phyloP scores from a whole-genome alignment of 2,113 vertebrate species.

The human (Homo sapiens) region DNA sequence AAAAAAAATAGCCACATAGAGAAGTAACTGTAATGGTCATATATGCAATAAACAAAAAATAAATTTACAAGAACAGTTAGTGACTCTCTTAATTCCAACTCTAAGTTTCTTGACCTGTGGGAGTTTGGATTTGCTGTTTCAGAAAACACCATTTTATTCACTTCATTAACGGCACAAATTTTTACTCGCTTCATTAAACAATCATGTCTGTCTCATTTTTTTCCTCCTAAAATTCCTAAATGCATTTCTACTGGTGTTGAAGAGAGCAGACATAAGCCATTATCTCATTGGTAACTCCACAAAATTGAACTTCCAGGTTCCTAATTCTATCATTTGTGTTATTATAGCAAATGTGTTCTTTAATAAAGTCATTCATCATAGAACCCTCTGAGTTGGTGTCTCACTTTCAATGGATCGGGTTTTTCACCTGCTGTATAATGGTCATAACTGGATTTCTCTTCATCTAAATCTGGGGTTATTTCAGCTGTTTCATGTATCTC shows the following conservation, averaged over 20 bases:
- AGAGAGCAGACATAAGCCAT: not conserved
- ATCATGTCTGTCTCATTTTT: not conserved
- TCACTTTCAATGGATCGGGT: not conserved
- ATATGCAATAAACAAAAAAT: not conserved
- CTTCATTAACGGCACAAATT: not conserved
- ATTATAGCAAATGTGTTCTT: not conserved
- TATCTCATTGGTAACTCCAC: not conserved
- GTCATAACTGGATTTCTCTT: not conserved
- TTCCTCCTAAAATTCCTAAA: constrained; percentile 11
- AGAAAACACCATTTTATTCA: not conserved
- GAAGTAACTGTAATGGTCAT: not conserved
- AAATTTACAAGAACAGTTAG: not conserved
- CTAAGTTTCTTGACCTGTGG: not conserved
- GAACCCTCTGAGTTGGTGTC: not conserved
- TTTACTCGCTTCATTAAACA: not conserved
- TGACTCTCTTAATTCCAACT: not conserved
- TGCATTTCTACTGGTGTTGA: not conserved
- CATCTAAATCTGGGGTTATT: not conserved
- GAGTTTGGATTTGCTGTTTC: not conserved
- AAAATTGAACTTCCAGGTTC: not conserved
- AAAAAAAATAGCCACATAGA: not conserved
- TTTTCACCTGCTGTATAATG: not conserved
- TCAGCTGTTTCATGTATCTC: not conserved
- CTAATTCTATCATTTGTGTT: not conserved
- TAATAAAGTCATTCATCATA: not conserved